phyloP scores from a whole-genome alignment of 2,888 invertebrate species.

The Esperia sulphurella region DNA sequence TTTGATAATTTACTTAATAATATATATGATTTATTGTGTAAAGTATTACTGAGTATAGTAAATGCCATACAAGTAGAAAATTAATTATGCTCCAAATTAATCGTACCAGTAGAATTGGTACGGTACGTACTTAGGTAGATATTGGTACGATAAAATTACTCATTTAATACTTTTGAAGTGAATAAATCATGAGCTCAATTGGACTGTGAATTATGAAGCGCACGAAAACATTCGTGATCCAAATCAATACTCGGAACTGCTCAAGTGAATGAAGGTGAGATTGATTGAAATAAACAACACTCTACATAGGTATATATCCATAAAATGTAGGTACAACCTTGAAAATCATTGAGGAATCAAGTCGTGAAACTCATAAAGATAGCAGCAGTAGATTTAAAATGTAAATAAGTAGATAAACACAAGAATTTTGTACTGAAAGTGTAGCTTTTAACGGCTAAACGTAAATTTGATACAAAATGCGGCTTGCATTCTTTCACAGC shows the following conservation, averaged over 20 bases:
- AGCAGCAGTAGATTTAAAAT: not conserved
- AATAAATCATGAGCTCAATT: slow-evolving; percentile 3
- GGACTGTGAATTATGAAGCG: not conserved
- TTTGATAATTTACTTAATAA: too few species aligned
- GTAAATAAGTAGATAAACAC: too few species aligned
- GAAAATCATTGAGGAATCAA: not conserved
- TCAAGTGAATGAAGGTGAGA: not conserved
- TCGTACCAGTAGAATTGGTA: not conserved
- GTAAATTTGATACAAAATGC: slow-evolving; percentile 33
- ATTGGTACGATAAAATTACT: not conserved
- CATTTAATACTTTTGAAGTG: not conserved
- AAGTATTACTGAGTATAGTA: too few species aligned
- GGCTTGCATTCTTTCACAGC: slow-evolving; percentile 32
- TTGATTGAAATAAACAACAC: slow-evolving; percentile 5
- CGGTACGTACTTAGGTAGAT: too few species aligned
- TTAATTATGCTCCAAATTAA: not conserved
- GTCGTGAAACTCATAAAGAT: not conserved
- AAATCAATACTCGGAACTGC: slow-evolving; percentile 1
- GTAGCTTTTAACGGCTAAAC: too few species aligned
- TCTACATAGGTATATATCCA: not conserved
- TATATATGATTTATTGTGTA: too few species aligned
- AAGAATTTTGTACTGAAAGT: too few species aligned
- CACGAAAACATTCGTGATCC: slow-evolving; percentile 1
- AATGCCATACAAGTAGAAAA: too few species aligned
- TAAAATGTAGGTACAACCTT: slow-evolving; percentile 1